Percentiles rank a stretch among this genome's conserved stretches.
phyloP scores from a whole-genome alignment of 2,888 invertebrate species.

The Oscheius sp. region DNA sequence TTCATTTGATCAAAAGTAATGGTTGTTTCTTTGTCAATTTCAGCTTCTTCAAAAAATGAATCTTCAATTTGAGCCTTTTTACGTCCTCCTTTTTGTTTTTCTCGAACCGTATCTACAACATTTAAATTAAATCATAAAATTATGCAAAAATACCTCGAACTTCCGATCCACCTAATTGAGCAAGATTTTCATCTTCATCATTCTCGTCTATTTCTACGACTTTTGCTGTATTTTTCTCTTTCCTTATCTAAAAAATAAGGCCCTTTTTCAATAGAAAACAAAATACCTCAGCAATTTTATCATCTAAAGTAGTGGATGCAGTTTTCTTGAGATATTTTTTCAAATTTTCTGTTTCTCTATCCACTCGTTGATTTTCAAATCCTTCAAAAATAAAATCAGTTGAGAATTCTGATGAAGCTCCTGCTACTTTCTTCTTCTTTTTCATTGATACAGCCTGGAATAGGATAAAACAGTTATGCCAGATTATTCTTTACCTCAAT shows the following conservation, averaged over 20 bases:
- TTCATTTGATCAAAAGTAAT: slow-evolving; percentile 87
- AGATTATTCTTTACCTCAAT: slow-evolving; percentile 28
- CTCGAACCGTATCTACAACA: slow-evolving; percentile 52
- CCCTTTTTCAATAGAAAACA: neutral
- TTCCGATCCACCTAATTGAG: slow-evolving; percentile 60
- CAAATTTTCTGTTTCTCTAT: slow-evolving; percentile 54
- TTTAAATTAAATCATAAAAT: neutral
- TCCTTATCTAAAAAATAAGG: slow-evolving; percentile 33
- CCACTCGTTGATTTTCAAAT: slow-evolving; percentile 35
- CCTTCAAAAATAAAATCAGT: slow-evolving; percentile 59
- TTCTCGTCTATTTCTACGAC: slow-evolving; percentile 46
- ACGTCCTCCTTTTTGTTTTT: slow-evolving; percentile 55
- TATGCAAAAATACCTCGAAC: slow-evolving; percentile 38
- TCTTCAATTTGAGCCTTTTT: slow-evolving; percentile 41
- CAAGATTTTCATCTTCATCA: slow-evolving; percentile 56
- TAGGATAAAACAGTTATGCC: neutral
- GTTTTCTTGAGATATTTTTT: slow-evolving; percentile 65
- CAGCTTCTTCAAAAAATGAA: slow-evolving; percentile 56
- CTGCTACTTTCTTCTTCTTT: slow-evolving; percentile 62
- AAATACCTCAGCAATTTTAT: slow-evolving; percentile 64
- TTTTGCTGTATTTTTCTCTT: slow-evolving; percentile 52
- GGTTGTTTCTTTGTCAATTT: slow-evolving; percentile 42
- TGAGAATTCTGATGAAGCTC: slow-evolving; percentile 59
- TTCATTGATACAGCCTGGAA: slow-evolving; percentile 57
- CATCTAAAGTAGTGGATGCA: slow-evolving; percentile 62